Percentiles rank a stretch among this genome's conserved stretches.
phyloP scores from a whole-genome alignment of 2,797 vertebrate genomes.

The Phylloscopus collybita region DNA sequence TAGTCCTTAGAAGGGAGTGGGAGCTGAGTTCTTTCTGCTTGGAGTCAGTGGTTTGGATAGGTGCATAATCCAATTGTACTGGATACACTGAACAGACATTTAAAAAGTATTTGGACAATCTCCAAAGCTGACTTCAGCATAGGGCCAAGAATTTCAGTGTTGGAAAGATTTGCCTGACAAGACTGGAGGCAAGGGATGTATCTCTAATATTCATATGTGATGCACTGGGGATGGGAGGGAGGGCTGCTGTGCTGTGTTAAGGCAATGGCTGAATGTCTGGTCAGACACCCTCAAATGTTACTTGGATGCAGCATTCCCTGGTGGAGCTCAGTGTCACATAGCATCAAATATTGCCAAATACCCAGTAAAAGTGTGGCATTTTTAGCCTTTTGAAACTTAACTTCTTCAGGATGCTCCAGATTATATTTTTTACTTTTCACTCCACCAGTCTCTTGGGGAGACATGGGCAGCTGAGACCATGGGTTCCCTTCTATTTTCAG shows the following conservation, averaged over 20 bases:
- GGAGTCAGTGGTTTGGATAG: neutral
- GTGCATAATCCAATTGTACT: neutral
- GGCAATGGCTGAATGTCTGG: neutral
- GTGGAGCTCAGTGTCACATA: neutral
- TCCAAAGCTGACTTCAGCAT: constrained; percentile 8
- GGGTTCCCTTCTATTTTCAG: neutral
- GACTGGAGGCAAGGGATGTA: neutral
- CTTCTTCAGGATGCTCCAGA: neutral
- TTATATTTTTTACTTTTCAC: neutral
- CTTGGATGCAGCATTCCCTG: neutral
- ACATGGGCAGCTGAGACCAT: neutral
- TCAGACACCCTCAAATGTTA: neutral
- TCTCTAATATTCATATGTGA: neutral
- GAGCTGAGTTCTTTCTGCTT: neutral
- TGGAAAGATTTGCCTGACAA: neutral
- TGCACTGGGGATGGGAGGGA: neutral
- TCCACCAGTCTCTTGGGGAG: neutral
- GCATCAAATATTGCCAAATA: neutral
- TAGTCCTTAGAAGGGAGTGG: neutral
- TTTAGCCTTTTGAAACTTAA: neutral
- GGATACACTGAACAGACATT: neutral
- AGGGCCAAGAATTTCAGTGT: constrained; percentile 10
- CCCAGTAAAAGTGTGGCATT: neutral
- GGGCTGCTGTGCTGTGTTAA: neutral
- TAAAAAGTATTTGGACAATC: neutral